Evolutionary conservation across 2,797 vertebrate genomes (phyloP).

Genomic region (Brotula barbata): DNA sequence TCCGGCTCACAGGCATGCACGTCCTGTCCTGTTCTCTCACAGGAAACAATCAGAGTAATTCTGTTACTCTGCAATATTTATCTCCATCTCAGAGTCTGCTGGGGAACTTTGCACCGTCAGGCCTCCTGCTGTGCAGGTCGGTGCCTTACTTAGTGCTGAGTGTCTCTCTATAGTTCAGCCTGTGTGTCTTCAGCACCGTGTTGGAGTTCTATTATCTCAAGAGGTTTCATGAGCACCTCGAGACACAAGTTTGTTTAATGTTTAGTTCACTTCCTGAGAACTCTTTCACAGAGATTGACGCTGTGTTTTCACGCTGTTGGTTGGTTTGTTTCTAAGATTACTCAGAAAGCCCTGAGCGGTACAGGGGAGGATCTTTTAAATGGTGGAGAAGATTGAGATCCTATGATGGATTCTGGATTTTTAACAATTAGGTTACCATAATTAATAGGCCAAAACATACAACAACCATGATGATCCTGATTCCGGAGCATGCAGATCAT

Average conservation of each 20-base stretch:
- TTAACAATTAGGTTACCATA: too few species aligned
- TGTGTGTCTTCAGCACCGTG: constrained; percentile 12
- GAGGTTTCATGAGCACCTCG: constrained; percentile 6
- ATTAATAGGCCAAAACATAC: too few species aligned
- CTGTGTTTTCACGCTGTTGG: not conserved
- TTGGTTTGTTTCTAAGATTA: not conserved
- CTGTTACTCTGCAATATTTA: constrained; percentile 74
- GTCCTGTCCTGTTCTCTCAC: constrained; percentile 43
- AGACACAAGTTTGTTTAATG: constrained; percentile 2
- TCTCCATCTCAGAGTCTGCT: constrained; percentile 46
- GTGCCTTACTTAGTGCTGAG: constrained; percentile 25
- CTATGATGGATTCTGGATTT: too few species aligned
- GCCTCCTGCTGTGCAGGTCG: constrained; percentile 39
- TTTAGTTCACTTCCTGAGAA: not conserved
- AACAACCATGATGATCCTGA: too few species aligned
- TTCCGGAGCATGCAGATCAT: too few species aligned
- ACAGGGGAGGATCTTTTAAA: too few species aligned
- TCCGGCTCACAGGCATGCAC: constrained; percentile 24
- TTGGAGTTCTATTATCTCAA: not conserved
- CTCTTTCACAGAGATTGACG: not conserved
- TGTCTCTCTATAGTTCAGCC: constrained; percentile 6
- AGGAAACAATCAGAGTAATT: constrained; percentile 77
- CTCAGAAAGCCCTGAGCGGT: too few species aligned
- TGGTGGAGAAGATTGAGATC: too few species aligned
- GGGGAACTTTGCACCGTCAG: constrained; percentile 24